A percentile compares a stretch with the other conserved stretches of the same genome.
Conservation (phyloP, 2,113 vertebrate genomes). For the Centrocercus urophasianus region DNA sequence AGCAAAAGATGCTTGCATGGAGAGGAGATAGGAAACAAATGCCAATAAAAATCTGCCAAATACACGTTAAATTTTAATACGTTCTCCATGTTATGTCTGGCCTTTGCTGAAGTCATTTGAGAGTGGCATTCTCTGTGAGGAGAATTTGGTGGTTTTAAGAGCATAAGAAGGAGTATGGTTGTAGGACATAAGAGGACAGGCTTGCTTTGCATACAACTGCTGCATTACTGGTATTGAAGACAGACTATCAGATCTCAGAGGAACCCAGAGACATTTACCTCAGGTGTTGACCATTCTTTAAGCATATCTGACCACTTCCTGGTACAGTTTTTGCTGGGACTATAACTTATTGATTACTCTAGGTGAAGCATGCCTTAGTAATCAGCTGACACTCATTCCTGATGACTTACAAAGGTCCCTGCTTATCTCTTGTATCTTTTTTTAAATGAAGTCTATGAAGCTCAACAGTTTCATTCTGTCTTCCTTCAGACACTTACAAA, state of each 20-base stretch:
- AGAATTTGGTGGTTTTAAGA: not conserved
- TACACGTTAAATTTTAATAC: not conserved
- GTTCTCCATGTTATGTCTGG: not conserved
- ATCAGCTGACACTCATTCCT: not conserved
- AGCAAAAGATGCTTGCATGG: not conserved
- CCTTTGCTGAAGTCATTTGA: not conserved
- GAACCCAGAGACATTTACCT: constrained; percentile 3
- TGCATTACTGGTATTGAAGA: not conserved
- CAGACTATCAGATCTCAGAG: not conserved
- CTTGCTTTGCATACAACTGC: not conserved
- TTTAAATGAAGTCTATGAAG: not conserved
- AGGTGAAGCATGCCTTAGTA: not conserved
- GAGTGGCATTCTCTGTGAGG: not conserved
- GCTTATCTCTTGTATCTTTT: not conserved
- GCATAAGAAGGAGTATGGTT: not conserved
- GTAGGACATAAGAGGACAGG: not conserved
- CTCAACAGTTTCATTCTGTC: not conserved
- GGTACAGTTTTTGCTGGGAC: not conserved
- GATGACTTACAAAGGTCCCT: constrained; percentile 7
- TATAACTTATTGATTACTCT: not conserved
- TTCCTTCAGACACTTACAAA: not conserved
- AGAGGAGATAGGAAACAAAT: not conserved
- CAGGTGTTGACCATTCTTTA: not conserved
- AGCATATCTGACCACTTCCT: not conserved
- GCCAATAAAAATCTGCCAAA: not conserved